These are phyloP conservation scores for Tethya wilhelma DNA, from an alignment of 37 sponge, comb jelly and placozoan species.

Conservation along the genomic window DNA sequence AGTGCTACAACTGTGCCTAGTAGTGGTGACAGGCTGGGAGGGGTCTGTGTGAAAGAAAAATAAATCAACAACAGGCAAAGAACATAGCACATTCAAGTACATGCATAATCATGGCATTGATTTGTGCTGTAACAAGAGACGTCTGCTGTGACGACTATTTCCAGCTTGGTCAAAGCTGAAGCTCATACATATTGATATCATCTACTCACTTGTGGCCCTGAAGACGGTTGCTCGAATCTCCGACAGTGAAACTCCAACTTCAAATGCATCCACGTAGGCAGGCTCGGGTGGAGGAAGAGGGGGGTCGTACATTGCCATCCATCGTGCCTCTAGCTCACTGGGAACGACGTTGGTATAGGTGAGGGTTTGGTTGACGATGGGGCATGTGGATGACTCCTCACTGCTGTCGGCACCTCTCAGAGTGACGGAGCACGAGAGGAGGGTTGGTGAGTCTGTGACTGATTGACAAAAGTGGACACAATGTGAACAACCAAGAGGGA, in stretches of 20 bases:
- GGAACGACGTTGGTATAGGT: constrained; percentile 65
- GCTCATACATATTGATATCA: too few relatives aligned
- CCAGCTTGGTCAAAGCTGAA: too few relatives aligned
- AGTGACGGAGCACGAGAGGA: constrained; percentile 18
- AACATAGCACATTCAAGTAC: too few relatives aligned
- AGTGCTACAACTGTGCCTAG: constrained; percentile 22
- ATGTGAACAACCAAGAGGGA: neutral
- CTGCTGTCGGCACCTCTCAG: neutral
- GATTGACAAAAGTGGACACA: neutral
- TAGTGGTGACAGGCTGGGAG: constrained; percentile 12
- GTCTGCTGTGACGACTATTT: too few relatives aligned
- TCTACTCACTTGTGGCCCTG: constrained; percentile 48
- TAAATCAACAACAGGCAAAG: neutral
- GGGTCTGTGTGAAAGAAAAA: constrained; percentile 49
- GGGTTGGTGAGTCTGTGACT: constrained; percentile 24
- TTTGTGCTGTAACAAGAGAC: too few relatives aligned
- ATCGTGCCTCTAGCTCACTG: constrained; percentile 10
- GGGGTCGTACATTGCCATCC: constrained; percentile 44
- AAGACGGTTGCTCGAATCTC: constrained; percentile 26
- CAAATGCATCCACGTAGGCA: constrained; percentile 51
- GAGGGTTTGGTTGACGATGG: neutral
- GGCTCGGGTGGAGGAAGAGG: constrained; percentile 40
- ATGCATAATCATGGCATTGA: too few relatives aligned
- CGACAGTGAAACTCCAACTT: constrained; percentile 46
- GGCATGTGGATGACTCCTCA: neutral